Percentiles rank a stretch among this genome's conserved stretches.
Evolutionary conservation across 2,797 vertebrate genomes (phyloP).

Genomic region (Cacajao melanocephalus): DNA sequence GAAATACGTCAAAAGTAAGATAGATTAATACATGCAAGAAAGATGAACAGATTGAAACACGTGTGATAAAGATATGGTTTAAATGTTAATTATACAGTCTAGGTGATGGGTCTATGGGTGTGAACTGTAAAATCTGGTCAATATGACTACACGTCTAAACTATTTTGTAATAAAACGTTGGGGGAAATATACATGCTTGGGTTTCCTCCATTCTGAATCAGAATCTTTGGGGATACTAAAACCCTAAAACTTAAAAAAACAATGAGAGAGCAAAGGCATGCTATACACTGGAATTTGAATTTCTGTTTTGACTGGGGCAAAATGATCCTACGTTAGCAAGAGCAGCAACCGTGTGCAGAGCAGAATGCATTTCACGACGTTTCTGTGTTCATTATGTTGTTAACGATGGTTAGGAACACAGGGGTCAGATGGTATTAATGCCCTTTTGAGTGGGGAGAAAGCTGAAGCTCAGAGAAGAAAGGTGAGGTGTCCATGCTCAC

Average conservation of each 20-base stretch:
- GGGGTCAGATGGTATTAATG: rapidly evolving
- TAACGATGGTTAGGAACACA: no score
- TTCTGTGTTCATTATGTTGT: rapidly evolving
- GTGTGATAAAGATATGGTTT: neutral
- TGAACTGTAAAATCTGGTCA: neutral
- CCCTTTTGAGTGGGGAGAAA: neutral
- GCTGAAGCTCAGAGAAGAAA: neutral
- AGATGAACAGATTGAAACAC: neutral
- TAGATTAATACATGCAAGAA: neutral
- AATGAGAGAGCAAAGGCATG: no score
- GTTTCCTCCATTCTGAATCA: neutral
- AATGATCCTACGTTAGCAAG: rapidly evolving
- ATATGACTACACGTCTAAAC: neutral
- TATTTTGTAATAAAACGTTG: neutral
- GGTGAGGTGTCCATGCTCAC: rapidly evolving
- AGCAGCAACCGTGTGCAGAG: neutral
- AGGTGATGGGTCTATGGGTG: rapidly evolving
- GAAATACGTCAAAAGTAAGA: neutral
- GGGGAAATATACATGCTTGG: neutral
- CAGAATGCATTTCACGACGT: rapidly evolving
- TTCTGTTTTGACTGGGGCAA: neutral
- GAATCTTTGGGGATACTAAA: neutral
- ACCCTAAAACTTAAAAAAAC: neutral
- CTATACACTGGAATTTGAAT: neutral
- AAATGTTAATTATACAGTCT: neutral